Evolutionary conservation across 2,113 vertebrate species (phyloP), one percentile per base, ranked within the genome.

Genomic region (Ibidorhyncha struthersii): DNA sequence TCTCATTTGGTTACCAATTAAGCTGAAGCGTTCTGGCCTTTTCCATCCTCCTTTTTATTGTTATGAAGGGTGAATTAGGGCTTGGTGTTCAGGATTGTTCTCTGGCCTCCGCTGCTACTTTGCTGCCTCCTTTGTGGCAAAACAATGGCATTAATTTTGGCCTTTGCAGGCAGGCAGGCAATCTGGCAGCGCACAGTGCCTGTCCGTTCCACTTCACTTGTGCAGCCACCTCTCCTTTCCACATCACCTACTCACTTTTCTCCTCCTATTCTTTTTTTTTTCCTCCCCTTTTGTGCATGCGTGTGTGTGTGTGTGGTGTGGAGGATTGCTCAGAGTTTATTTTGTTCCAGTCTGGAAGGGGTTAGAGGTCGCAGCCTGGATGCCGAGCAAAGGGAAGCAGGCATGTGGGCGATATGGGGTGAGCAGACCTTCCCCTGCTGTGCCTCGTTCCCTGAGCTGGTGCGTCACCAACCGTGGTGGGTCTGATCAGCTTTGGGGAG

Each of bases 121-220:
- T 98, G 97, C 98, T 96, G 97, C 98, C 96, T 84, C 98, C 98
- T 98, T 99, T 99, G 99, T 99, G 98, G 96, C 95, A 93, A 96
- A 95, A 99, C 98, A 99, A 98, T 98, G 97, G 98, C 97, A 98
- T 99, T 98, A 98, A 98, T 98, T 98, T 98, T 98, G 98, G 98
- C 98, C 98, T 98, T 92, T 98, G 98, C 98, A 97, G 85, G 92
- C 92, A 9, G 40, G n/a, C 61, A 61, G 87, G 95, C 95, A 81
- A 56, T 83, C 93, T 94, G 92, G 96, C 97, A 94, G 18, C 10
- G 41, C 98, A 98, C 98, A 98, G 98, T 84, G 96, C 98, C 98
- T 98, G 97, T 98, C 98, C 97, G 98, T 99, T 99, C 99, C 98
- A 97, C 98, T 98, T 98, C 98, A 97, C 97, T 97, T 98, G 98